Base-by-base conservation (phyloP, 2,888 invertebrate genomes). In the Ischnura elegans region DNA sequence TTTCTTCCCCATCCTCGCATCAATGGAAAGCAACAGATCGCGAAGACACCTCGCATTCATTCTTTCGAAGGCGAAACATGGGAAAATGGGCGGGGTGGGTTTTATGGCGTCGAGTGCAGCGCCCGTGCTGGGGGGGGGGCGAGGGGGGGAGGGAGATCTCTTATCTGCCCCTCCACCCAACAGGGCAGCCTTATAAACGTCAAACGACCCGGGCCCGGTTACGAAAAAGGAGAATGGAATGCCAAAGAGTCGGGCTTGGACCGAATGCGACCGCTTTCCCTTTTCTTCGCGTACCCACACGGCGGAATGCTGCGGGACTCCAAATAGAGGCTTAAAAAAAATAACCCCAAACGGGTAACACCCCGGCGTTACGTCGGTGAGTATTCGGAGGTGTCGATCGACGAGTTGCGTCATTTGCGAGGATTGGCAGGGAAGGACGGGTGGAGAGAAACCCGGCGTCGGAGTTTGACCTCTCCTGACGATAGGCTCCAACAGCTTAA, bases 191-290 rank as follows among this genome's bases (percentile, higher is more conserved):
- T 85, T 85, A 85, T 51, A 51, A 51, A 51, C 51, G 42, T 42
- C 43, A 42, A 29, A 85, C 13, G 16, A 19, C 25, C 85, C 36
- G 43, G 84, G 84, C 84, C 85, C 19, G 85, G 13, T 85, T 29
- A 29, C 36, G 29, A 85, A 85, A 84, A 85, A 85, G 85, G 85
- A 85, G 85, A 85, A 85, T 43, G 85, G 85, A 85, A 85, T 85
- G 36, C 85, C 42, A 36, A 85, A 85, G 21, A 43, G 85, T n/a
- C 85, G 42, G 16, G 85, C 42, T 25, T 19, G 85, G 16, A 19
- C 85, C 85, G 21, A 85, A 36, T 43, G 61, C 8, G 43, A 85
- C 85, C 85, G 85, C 85, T 85, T 85, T 85, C 85, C 85, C 85
- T 85, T 61, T 61, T 61, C 61, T 61, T 85, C 85, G 85, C 21